Evolutionary conservation across 2,888 invertebrate genomes (phyloP).

Genomic region (Epistrophe eligans): DNA sequence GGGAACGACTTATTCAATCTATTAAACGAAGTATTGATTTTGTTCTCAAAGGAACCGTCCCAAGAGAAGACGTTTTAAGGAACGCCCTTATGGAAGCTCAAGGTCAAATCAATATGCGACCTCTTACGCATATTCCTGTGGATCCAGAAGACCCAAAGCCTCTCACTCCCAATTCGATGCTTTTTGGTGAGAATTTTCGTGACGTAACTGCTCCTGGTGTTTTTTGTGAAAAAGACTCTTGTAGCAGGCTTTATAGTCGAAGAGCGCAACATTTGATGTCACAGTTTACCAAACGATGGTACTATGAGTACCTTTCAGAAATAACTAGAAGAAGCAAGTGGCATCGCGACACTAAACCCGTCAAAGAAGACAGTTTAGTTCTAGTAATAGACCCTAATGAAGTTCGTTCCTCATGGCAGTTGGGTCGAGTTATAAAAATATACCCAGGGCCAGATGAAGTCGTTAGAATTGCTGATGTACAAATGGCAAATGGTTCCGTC

Average conservation of each 20-base stretch:
- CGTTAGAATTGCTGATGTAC: constrained; percentile 6
- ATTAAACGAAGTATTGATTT: too few species aligned
- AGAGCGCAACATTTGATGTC: constrained; percentile 20
- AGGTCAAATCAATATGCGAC: constrained; percentile 4
- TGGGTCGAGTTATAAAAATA: neutral
- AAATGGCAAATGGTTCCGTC: neutral
- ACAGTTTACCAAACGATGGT: constrained; percentile 12
- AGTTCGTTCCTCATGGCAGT: constrained; percentile 1
- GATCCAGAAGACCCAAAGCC: constrained; percentile 24
- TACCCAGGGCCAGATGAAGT: constrained; percentile 13
- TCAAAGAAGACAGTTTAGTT: neutral
- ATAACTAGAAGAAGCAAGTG: constrained; percentile 5
- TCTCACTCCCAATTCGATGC: constrained; percentile 4
- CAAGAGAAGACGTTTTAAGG: too few species aligned
- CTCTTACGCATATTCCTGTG: constrained; percentile 4
- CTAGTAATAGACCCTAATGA: constrained; percentile 1
- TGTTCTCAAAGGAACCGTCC: too few species aligned
- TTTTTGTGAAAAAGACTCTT: too few species aligned
- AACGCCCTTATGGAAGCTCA: neutral
- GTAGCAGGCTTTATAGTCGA: constrained; percentile 2
- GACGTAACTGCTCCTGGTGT: neutral
- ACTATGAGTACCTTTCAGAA: constrained; percentile 11
- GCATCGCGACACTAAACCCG: neutral
- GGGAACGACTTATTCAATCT: constrained; percentile 1
- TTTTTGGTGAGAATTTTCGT: constrained; percentile 7